Conservation (phyloP, 1,140 invertebrate species). For the Matsumurasca onukii region DNA sequence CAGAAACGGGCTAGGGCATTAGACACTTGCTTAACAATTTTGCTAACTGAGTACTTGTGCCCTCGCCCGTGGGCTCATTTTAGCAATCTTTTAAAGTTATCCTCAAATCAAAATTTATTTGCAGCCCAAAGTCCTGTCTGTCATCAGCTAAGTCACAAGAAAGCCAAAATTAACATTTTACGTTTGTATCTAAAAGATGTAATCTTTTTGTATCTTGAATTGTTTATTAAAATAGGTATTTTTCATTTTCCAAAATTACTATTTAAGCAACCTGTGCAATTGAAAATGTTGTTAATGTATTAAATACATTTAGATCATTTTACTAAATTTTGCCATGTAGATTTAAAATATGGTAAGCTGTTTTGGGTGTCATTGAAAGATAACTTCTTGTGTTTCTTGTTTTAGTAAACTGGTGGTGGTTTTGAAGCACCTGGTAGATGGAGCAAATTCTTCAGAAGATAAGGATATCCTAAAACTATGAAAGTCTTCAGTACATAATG, state of each 20-base stretch:
- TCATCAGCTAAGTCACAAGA: no score
- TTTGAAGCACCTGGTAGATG: slow-evolving; percentile 58
- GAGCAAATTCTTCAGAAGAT: slow-evolving; percentile 48
- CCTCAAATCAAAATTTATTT: no score
- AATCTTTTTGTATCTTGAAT: no score
- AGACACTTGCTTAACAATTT: no score
- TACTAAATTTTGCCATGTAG: not conserved
- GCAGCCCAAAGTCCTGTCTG: no score
- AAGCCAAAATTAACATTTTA: no score
- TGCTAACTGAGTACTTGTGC: no score
- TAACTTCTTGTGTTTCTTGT: slow-evolving; percentile 42
- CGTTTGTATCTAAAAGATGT: no score
- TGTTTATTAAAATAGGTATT: not conserved
- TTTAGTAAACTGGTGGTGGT: slow-evolving; percentile 64
- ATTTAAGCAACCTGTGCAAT: not conserved
- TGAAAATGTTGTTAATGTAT: not conserved
- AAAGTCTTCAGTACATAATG: slow-evolving; percentile 87
- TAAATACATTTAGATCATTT: not conserved
- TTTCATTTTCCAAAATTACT: not conserved
- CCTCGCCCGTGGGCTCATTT: no score
- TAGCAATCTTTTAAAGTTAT: no score
- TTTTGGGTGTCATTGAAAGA: not conserved
- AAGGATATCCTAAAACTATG: slow-evolving; percentile 73
- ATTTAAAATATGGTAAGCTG: not conserved
- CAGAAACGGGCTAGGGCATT: no score